These are phyloP conservation scores for Whitmania pigra DNA, from an alignment of 1,140 invertebrate species.

Conservation along the genomic window DNA sequence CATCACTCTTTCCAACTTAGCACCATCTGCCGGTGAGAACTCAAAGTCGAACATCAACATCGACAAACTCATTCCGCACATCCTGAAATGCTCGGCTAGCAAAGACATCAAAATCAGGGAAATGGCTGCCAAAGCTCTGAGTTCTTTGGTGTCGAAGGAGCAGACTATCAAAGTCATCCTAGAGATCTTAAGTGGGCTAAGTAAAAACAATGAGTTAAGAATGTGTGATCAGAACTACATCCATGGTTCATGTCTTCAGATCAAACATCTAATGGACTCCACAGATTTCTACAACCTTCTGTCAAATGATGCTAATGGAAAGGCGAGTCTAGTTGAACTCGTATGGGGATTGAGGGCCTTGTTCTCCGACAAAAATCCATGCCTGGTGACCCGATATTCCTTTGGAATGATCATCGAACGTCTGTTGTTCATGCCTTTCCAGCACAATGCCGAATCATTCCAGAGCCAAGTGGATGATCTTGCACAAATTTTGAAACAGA, in stretches of 20 bases:
- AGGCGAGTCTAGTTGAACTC: too few relatives aligned
- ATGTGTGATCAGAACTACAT: constrained; percentile 43
- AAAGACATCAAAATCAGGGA: constrained; percentile 52
- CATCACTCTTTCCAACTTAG: not conserved
- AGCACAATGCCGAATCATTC: too few relatives aligned
- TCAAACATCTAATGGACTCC: too few relatives aligned
- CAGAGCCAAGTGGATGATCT: too few relatives aligned
- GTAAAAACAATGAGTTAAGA: constrained; percentile 25
- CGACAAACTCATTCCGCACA: not conserved
- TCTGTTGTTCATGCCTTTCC: too few relatives aligned
- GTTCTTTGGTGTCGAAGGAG: constrained; percentile 49
- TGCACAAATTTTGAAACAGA: too few relatives aligned
- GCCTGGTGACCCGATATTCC: too few relatives aligned
- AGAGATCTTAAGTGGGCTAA: constrained; percentile 30
- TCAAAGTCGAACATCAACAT: constrained; percentile 6
- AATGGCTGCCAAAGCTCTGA: constrained; percentile 54
- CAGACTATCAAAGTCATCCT: constrained; percentile 29
- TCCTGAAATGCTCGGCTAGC: constrained; percentile 38
- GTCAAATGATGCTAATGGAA: too few relatives aligned
- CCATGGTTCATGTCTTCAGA: constrained; percentile 48
- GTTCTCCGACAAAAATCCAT: too few relatives aligned
- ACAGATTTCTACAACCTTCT: too few relatives aligned
- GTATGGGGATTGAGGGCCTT: too few relatives aligned
- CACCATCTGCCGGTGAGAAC: not conserved
- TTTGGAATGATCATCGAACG: too few relatives aligned